A percentile compares a stretch with the other conserved stretches of the same genome.
These are phyloP conservation scores for Antedon bifida DNA, from an alignment of 35 echinoderm and acorn worm species.

Conservation along the genomic window DNA sequence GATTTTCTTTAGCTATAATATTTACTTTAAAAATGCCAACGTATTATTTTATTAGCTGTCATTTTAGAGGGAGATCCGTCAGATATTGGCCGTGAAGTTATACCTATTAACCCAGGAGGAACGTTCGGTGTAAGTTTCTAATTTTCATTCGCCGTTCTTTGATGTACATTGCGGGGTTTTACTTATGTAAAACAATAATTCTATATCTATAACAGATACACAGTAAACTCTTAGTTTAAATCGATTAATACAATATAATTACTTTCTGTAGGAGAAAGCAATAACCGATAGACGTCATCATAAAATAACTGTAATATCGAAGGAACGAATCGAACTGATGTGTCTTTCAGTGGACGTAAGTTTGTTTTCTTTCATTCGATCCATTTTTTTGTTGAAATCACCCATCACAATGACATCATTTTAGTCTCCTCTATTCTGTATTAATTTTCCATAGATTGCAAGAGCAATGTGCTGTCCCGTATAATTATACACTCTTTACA, in stretches of 20 bases:
- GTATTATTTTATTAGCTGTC: conserved; percentile 44
- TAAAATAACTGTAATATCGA: conserved; percentile 58
- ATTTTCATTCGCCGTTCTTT: background rate
- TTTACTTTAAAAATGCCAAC: too few species aligned
- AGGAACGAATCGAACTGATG: conserved; percentile 60
- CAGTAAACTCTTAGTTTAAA: too few species aligned
- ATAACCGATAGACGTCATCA: conserved; percentile 36
- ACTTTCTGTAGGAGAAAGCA: conserved; percentile 38
- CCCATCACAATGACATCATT: too few species aligned
- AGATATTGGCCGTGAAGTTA: conserved; percentile 42
- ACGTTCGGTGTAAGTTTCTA: conserved; percentile 57
- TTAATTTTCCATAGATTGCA: too few species aligned
- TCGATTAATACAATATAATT: too few species aligned
- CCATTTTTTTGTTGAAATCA: too few species aligned
- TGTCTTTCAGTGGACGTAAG: conserved; percentile 57
- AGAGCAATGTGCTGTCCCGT: too few species aligned
- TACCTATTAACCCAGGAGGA: conserved; percentile 43
- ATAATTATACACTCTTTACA: too few species aligned
- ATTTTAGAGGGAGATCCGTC: conserved; percentile 76
- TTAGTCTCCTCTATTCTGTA: too few species aligned
- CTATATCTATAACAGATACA: too few species aligned
- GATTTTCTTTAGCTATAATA: too few species aligned
- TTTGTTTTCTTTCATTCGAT: too few species aligned
- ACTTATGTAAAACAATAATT: background rate
- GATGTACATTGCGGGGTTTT: background rate